Evolutionary conservation across 2,797 vertebrate species (phyloP).

Genomic region (Sebastes iracundus): DNA sequence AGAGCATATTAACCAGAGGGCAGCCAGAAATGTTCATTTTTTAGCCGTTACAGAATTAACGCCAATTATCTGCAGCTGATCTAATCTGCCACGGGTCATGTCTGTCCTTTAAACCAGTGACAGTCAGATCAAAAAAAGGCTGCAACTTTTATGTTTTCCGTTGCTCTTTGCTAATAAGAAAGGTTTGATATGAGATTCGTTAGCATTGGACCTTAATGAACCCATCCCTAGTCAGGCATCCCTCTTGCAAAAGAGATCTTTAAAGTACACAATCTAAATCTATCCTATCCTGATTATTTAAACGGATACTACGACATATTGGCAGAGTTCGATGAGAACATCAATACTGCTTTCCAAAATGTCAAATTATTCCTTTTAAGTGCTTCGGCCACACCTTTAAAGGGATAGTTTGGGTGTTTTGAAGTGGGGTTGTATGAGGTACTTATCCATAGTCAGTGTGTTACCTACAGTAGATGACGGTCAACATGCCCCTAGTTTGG

Average conservation of each 20-base stretch:
- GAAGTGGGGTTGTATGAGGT: neutral
- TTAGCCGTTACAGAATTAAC: neutral
- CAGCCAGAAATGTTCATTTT: neutral
- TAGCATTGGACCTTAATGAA: neutral
- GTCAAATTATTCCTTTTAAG: constrained; percentile 1
- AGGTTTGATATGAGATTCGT: neutral
- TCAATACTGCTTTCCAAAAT: constrained; percentile 8
- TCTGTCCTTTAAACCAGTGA: neutral
- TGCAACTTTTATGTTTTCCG: neutral
- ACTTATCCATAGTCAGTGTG: neutral
- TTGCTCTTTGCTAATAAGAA: neutral
- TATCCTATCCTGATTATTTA: neutral
- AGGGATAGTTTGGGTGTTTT: too few relatives aligned
- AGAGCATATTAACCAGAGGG: neutral
- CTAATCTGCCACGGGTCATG: neutral
- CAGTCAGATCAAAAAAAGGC: neutral
- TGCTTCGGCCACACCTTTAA: neutral
- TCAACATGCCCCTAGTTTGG: accelerated
- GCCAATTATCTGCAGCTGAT: neutral
- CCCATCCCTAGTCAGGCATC: neutral
- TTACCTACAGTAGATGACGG: too few relatives aligned
- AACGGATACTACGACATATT: neutral
- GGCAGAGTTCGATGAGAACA: neutral
- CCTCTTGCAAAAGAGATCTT: neutral
- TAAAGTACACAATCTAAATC: neutral